phyloP scores from a whole-genome alignment of 2,888 invertebrate genomes.

The Nephrocerus scutellatus region DNA sequence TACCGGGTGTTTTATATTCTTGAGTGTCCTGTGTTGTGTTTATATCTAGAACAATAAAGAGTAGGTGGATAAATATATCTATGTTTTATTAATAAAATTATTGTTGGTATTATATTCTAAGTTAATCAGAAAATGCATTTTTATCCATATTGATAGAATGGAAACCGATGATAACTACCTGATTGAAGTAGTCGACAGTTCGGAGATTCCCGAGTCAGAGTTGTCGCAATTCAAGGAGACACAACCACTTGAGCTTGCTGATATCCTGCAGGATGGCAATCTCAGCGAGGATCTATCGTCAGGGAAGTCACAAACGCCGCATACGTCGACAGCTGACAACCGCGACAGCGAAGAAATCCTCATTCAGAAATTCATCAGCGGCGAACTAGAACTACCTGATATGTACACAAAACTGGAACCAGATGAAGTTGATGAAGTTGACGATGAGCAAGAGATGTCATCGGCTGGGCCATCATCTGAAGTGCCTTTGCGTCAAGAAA shows the following conservation, averaged over 20 bases:
- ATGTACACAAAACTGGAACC: constrained; percentile 51
- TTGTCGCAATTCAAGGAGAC: constrained; percentile 42
- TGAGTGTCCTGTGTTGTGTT: too few species aligned
- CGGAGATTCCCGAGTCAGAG: constrained; percentile 38
- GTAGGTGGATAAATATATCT: too few species aligned
- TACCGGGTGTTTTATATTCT: too few species aligned
- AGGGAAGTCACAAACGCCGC: constrained; percentile 4
- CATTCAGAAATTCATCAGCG: constrained; percentile 63
- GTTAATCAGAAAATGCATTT: too few species aligned
- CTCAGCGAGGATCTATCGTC: neutral
- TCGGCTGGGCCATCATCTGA: neutral
- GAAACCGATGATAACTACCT: constrained; percentile 22
- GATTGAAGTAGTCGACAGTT: constrained; percentile 40
- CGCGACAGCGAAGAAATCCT: constrained; percentile 50
- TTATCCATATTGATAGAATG: too few species aligned
- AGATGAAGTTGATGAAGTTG: constrained; percentile 47
- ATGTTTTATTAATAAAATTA: too few species aligned
- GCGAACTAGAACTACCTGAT: constrained; percentile 66
- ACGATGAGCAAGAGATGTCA: constrained; percentile 36
- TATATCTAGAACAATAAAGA: too few species aligned
- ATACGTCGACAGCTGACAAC: neutral
- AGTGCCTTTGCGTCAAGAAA: neutral
- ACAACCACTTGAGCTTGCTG: constrained; percentile 33
- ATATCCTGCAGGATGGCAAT: constrained; percentile 22
- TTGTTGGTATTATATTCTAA: too few species aligned